Conservation (phyloP, 2,888 invertebrate species). For the Orthosia cruda region DNA sequence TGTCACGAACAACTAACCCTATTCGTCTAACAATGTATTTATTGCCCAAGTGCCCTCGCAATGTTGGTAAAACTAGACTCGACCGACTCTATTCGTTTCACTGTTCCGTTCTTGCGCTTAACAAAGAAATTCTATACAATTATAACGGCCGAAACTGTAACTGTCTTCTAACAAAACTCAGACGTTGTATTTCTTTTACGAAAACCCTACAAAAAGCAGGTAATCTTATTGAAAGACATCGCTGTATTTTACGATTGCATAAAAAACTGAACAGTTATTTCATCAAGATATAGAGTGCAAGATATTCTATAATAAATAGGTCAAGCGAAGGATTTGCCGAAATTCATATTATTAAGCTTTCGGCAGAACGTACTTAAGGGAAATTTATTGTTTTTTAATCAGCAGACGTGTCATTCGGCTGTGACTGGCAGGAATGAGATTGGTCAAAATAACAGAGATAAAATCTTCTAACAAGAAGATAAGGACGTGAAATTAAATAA, state of each 20-base stretch:
- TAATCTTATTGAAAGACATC: constrained; percentile 86
- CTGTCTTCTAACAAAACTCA: constrained; percentile 89
- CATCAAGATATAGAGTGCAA: constrained; percentile 80
- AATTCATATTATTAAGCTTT: constrained; percentile 87
- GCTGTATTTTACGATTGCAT: constrained; percentile 79
- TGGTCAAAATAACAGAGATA: constrained; percentile 71
- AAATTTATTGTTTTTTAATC: constrained; percentile 90
- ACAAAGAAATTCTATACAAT: constrained; percentile 91
- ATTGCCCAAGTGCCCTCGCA: neutral
- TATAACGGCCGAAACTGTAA: constrained; percentile 92
- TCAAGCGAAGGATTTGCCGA: constrained; percentile 80
- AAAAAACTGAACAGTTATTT: constrained; percentile 86
- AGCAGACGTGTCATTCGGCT: constrained; percentile 75
- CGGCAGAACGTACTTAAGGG: constrained; percentile 79
- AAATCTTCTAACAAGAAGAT: constrained; percentile 46
- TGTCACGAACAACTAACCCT: neutral
- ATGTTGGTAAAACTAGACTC: neutral
- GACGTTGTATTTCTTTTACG: constrained; percentile 81
- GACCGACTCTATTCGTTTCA: constrained; percentile 73
- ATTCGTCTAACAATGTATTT: neutral
- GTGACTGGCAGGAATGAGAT: constrained; percentile 70
- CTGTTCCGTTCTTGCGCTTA: constrained; percentile 78
- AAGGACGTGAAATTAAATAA: constrained; percentile 38
- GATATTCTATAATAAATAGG: constrained; percentile 88
- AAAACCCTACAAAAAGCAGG: constrained; percentile 88